Base-by-base conservation (phyloP, 2,888 invertebrate genomes). In the Caenorhabditis drosophilae region DNA sequence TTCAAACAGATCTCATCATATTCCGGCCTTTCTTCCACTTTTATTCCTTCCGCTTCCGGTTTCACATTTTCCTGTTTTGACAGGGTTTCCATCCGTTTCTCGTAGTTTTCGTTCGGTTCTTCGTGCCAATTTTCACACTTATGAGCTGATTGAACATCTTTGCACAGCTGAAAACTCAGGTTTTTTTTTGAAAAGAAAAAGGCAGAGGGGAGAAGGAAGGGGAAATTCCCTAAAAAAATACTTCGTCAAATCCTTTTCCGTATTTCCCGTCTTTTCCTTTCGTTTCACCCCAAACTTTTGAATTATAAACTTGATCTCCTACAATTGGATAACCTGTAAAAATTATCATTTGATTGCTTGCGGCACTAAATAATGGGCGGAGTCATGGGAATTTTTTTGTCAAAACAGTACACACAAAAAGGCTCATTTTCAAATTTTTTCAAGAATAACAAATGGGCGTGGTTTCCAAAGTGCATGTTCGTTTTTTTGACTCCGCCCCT, bases 301-400 rank as follows among this genome's bases (percentile, higher is more conserved):
- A 92, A 85, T 97, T 98, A 87, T 99, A 98, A 1, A 98, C 87
- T 0, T 93, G 93, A 85, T 98, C 98, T 84, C 97, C 97, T 7
- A 94, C 90, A 52, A 98, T 97, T 15, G 98, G 98, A 86, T 91
- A 92, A 40, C 97, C n/a, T n/a, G n/a, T n/a, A 93, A 20, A 27
- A 27, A 9, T 9, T 46, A 16, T 23, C 11, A 9, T 11, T 12
- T n/a, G n/a, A n/a, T n/a, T n/a, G n/a, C n/a, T n/a, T 38, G 20
- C 7, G 40, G n/a, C 9, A 45, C 34, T 31, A 20, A 23, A 20
- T n/a, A 45, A 15, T 9, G 4, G 16, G 40, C 23, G 9, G 57
- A 77, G 61, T 70, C 92, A 93, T n/a, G n/a, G n/a, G n/a, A n/a
- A n/a, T n/a, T n/a, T n/a, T n/a, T n/a, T n/a, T n/a, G n/a, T n/a